Percentiles rank a stretch among this genome's conserved stretches.
phyloP scores from a whole-genome alignment of 1,140 invertebrate genomes.

The Hestina assimilis region DNA sequence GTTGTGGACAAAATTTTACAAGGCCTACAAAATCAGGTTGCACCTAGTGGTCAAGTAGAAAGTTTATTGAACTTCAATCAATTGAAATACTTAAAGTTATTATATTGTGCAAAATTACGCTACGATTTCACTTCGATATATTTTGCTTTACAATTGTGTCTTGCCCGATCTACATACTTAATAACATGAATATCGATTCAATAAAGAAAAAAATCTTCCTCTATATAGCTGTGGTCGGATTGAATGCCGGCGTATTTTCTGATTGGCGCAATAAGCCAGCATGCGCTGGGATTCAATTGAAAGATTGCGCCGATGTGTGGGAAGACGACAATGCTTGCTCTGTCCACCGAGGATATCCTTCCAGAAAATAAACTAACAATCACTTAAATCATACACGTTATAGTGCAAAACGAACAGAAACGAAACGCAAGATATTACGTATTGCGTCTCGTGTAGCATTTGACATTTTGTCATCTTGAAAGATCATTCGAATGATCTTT shows the following conservation, averaged over 20 bases:
- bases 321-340: conserved; percentile 68
- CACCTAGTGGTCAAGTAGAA: conserved; percentile 20
- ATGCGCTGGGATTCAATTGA: conserved; percentile 67
- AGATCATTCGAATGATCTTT: neutral
- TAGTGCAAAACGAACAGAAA: neutral
- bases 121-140: too few relatives aligned
- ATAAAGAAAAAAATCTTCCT: conserved; percentile 1
- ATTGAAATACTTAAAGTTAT: conserved; percentile 14
- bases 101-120: conserved; percentile 14
- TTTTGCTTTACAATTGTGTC: too few relatives aligned
- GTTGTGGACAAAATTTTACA: conserved; percentile 40
- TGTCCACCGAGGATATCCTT: conserved; percentile 68
- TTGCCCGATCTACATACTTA: too few relatives aligned
- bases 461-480: conserved; percentile 3
- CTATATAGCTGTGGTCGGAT: conserved; percentile 25
- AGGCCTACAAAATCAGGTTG: conserved; percentile 45
- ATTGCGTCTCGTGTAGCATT: neutral
- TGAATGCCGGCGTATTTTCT: conserved; percentile 64
- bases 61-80: conserved; percentile 17
- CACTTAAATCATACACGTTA: conserved; percentile 13
- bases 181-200: neutral
- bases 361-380: conserved; percentile 63
- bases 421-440: neutral
- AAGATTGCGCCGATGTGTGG: conserved; percentile 69
- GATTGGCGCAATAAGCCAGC: conserved; percentile 68